A percentile compares a stretch with the other conserved stretches of the same genome.
Evolutionary conservation across 2,113 vertebrate genomes (phyloP).

Genomic region (Vidua chalybeata): DNA sequence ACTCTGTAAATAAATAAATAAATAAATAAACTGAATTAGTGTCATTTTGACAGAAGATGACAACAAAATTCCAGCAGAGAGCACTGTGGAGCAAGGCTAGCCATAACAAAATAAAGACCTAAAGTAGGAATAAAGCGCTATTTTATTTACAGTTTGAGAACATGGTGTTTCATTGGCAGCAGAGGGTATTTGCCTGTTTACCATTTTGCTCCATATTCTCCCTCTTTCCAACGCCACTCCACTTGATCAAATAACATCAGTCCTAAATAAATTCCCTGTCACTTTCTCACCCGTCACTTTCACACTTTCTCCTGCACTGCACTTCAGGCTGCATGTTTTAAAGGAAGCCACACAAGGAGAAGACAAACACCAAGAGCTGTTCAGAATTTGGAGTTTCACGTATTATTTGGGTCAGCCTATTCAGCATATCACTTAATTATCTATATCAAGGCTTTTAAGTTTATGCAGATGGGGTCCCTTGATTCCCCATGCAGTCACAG

Average conservation of each 20-base stretch:
- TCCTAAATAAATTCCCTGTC: background rate
- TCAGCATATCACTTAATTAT: background rate
- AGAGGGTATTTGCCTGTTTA: background rate
- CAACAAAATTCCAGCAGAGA: slow-evolving; percentile 54
- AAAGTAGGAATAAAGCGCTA: background rate
- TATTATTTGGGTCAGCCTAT: background rate
- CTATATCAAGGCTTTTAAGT: background rate
- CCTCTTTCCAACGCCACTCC: background rate
- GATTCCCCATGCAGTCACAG: background rate
- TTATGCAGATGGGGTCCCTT: background rate
- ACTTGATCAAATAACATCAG: background rate
- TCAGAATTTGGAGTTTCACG: background rate
- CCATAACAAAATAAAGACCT: background rate
- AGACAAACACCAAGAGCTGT: background rate
- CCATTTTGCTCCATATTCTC: background rate
- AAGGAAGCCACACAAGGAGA: background rate
- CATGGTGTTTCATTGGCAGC: background rate
- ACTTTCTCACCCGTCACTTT: background rate
- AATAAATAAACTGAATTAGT: background rate
- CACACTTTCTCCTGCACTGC: background rate
- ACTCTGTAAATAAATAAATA: background rate
- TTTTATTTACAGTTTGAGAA: background rate
- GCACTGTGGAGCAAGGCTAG: slow-evolving; percentile 32
- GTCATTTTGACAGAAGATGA: background rate
- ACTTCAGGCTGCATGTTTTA: background rate